These are phyloP conservation scores for Labrus mixtus DNA, from an alignment of 2,113 vertebrate species.

Conservation along the genomic window DNA sequence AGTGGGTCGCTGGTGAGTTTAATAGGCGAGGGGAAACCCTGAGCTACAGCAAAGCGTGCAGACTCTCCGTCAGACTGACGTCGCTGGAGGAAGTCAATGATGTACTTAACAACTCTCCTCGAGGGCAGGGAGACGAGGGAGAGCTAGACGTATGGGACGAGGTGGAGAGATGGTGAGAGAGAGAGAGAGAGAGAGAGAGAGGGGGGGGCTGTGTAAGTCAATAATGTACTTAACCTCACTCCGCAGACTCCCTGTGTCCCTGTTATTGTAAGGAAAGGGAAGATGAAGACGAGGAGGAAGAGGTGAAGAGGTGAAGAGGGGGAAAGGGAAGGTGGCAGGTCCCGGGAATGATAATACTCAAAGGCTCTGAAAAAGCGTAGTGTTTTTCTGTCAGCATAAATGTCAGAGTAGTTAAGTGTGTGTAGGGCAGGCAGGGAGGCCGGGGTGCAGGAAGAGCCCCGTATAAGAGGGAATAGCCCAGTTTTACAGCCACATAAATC, in stretches of 20 bases:
- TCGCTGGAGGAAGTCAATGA: constrained; percentile 60
- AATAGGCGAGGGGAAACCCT: constrained; percentile 57
- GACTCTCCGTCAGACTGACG: constrained; percentile 49
- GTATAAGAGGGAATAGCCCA: constrained; percentile 69
- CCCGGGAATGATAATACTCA: constrained; percentile 41
- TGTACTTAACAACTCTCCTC: constrained; percentile 61
- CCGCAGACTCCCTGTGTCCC: constrained; percentile 38
- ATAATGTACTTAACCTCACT: constrained; percentile 70
- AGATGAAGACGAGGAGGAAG: constrained; percentile 7
- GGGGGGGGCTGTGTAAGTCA: constrained; percentile 62
- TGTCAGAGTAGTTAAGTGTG: constrained; percentile 62
- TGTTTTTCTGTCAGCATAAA: constrained; percentile 68
- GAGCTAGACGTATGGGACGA: constrained; percentile 49
- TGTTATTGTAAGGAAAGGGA: constrained; percentile 46
- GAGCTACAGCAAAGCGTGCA: constrained; percentile 55
- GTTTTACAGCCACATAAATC: constrained; percentile 80
- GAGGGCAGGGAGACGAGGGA: constrained; percentile 46
- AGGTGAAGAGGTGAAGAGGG: not conserved
- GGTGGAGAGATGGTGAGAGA: constrained; percentile 34
- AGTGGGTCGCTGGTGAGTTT: constrained; percentile 63
- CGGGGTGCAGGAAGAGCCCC: constrained; percentile 64
- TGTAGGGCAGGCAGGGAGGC: constrained; percentile 47
- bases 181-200: constrained; percentile 32
- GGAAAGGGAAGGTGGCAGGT: constrained; percentile 28
- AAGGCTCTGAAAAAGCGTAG: constrained; percentile 24